Evolutionary conservation across 2,797 vertebrate genomes (phyloP), one percentile per base, ranked within the genome.

Genomic region (Manis javanica): DNA sequence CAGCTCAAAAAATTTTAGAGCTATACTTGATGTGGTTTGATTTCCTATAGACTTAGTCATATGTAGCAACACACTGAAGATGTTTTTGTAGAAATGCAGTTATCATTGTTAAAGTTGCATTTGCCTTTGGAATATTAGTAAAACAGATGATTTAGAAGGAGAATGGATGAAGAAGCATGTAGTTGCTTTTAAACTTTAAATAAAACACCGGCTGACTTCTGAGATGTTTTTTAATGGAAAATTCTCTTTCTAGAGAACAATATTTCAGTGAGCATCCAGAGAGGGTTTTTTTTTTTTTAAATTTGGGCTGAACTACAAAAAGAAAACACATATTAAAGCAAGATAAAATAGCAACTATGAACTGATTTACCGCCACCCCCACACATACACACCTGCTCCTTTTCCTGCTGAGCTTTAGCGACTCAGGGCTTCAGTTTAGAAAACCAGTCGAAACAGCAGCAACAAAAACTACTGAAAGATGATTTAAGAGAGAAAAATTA

Each of bases 401-500:
- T 84, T 93, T 92, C n/a, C 19, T 39, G 24, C 57, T 39, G 90
- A 91, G 16, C 14, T 19, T 86, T 69, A 75, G 15, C 42, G 37
- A 89, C 34, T 74, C 2, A 59, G 34, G 55, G 6, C 81, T 96
- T 95, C 37, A 87, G 37, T 77, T 95, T 89, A 74, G 55, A 92
- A 95, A 93, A 92, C 15, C 93, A 90, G 90, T 61, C 11, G 37
- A 91, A 89, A 42, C n/a, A 79, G 86, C 31, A 66, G 15, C n/a
- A 31, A 29, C n/a, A 49, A 84, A 95, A 83, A 79, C 66, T 59
- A 7, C 94, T 39, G n/a, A 83, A 92, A 94, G 29, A 91, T 90
- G 7, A 93, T 81, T 94, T 95, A 49, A 31, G 31, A 82, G 75
- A 94, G 29, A 92, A 94, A 92, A 87, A 61, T 53, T 49, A 72